Base-by-base conservation (phyloP, 2,888 invertebrate genomes). In the Formica aserva region DNA sequence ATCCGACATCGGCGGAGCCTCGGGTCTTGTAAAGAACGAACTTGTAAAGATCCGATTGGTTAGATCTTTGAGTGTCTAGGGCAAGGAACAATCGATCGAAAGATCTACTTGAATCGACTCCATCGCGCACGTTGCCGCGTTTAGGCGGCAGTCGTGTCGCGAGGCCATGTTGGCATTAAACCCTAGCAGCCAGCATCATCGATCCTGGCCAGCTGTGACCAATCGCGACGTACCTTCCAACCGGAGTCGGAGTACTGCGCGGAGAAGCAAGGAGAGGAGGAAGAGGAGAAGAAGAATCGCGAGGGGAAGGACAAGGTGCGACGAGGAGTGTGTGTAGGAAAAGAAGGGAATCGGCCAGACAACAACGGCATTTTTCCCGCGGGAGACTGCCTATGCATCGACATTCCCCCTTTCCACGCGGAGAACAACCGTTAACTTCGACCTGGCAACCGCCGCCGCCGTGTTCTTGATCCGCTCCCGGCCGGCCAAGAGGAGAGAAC, bases 191-290 rank as follows among this genome's bases (percentile, higher is more conserved):
- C 74, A 86, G 89, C 90, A 91, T 91, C 89, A 93, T 93, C 91
- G 93, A 93, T 93, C 92, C 89, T 69, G 69, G 84, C 91, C 93
- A 93, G 93, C 92, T 92, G 92, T 89, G 87, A 83, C 93, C 93
- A 93, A 93, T 92, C 83, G 86, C 82, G 86, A 88, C 86, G 77
- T 72, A 77, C 81, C 87, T 87, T 85, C 82, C 75, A 72, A 77
- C 81, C 85, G 83, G 80, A 82, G 83, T 55, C 57, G 76, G 45
- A 66, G 60, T 22, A 76, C 52, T 13, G 15, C 22, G 55, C 26
- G 45, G 77, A 82, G 82, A 67, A 80, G 62, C 71, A 57, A 35
- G 62, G 65, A 72, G 29, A 55, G 29, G 62, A 45, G 72, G 74
- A 65, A 57, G 76, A 65, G 38, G 55, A 41, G 80, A 57, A 81